A percentile compares a stretch with the other conserved stretches of the same genome.
Conservation (phyloP, 2,113 vertebrate species). For the Brachypteracias leptosomus region DNA sequence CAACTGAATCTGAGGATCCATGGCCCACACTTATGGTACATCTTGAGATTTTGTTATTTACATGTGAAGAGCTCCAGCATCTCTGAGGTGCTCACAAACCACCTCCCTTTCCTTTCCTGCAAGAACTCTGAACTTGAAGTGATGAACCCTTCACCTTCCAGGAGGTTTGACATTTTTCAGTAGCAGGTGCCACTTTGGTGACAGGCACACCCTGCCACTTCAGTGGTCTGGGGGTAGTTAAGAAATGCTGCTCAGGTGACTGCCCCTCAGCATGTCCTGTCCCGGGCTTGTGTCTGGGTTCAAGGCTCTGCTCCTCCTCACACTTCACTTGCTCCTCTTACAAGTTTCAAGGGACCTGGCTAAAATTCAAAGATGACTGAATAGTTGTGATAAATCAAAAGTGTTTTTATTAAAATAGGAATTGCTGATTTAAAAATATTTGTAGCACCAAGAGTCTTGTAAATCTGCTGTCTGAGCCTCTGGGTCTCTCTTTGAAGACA, state of each 20-base stretch:
- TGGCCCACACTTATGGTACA: not conserved
- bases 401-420: not conserved
- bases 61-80: not conserved
- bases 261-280: not conserved
- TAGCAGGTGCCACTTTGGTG: no score
- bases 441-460: not conserved
- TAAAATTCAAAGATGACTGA: not conserved
- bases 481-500: not conserved
- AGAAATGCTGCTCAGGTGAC: not conserved
- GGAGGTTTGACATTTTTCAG: not conserved
- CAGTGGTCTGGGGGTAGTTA: rapidly evolving
- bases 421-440: not conserved
- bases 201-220: rapidly evolving
- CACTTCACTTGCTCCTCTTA: not conserved
- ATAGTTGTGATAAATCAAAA: not conserved
- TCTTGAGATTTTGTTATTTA: not conserved
- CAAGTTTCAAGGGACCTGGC: not conserved
- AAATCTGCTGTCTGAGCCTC: not conserved
- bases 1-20: not conserved
- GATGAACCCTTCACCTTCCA: not conserved
- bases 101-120: not conserved
- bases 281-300: not conserved
- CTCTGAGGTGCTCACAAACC: not conserved
- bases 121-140: not conserved
- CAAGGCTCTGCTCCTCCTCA: not conserved